These are phyloP conservation scores for Gryon sp. DNA, from an alignment of 1,140 invertebrate genomes.

Conservation along the genomic window DNA sequence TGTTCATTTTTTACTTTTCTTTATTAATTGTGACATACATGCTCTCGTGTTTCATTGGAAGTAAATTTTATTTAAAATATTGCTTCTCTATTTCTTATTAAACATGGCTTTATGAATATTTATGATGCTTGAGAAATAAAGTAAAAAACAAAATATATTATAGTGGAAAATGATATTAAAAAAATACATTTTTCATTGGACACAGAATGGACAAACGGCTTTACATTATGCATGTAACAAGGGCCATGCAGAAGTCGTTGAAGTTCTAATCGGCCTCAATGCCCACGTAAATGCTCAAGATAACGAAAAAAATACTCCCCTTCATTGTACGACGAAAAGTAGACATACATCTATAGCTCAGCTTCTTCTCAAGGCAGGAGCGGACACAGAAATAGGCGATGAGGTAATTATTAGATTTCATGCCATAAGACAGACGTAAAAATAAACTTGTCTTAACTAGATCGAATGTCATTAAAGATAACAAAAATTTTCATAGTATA, in stretches of 20 bases:
- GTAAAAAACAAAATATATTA: too few relatives aligned
- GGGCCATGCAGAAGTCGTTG: conserved; percentile 85
- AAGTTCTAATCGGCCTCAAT: conserved; percentile 82
- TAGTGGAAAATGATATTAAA: neutral
- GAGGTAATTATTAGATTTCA: conserved; percentile 72
- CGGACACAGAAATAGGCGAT: conserved; percentile 82
- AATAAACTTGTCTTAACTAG: too few relatives aligned
- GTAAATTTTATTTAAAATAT: too few relatives aligned
- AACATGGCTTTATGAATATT: too few relatives aligned
- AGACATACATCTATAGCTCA: conserved; percentile 87
- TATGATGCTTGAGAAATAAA: too few relatives aligned
- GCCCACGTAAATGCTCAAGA: conserved; percentile 83
- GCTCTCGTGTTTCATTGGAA: too few relatives aligned
- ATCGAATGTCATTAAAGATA: too few relatives aligned
- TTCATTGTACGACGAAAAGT: conserved; percentile 90
- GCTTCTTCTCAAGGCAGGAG: conserved; percentile 82
- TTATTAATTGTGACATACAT: too few relatives aligned
- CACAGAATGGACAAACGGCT: conserved; percentile 83
- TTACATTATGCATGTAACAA: conserved; percentile 87
- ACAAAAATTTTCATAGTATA: too few relatives aligned
- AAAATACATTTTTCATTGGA: neutral
- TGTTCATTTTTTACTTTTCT: too few relatives aligned
- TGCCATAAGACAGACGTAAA: neutral
- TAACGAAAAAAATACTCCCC: conserved; percentile 87
- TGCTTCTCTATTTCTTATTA: too few relatives aligned